These are phyloP conservation scores for Microtus pennsylvanicus DNA, from an alignment of 2,113 vertebrate species.

Conservation along the genomic window DNA sequence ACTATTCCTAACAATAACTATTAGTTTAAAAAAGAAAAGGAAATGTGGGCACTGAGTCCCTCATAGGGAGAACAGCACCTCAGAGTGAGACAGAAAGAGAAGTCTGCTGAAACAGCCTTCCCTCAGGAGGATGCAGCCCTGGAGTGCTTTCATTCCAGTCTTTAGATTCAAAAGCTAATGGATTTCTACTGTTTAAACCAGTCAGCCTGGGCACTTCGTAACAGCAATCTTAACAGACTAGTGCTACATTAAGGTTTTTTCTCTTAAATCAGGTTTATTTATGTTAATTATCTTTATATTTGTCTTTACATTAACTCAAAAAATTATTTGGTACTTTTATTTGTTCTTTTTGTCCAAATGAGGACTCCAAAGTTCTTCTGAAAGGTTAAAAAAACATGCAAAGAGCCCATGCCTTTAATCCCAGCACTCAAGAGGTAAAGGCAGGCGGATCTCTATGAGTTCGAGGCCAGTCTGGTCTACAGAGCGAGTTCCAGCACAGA, in stretches of 20 bases:
- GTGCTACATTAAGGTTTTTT: not conserved
- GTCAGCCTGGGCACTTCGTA: not conserved
- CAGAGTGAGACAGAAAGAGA: not conserved
- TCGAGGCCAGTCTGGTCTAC: not conserved
- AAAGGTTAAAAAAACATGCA: not conserved
- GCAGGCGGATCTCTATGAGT: too few species aligned
- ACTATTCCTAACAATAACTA: not conserved
- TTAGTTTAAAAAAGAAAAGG: conserved; percentile 9
- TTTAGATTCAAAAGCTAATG: not conserved
- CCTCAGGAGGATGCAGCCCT: not conserved
- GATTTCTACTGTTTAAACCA: not conserved
- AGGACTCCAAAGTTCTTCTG: not conserved
- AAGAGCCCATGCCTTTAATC: not conserved
- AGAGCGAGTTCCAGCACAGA: not conserved
- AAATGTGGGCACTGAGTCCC: not conserved
- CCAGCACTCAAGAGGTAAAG: too few species aligned
- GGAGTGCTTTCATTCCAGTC: not conserved
- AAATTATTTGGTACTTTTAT: not conserved
- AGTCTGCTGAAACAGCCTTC: not conserved
- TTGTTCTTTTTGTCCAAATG: not conserved
- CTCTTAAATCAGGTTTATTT: not conserved
- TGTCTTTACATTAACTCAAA: not conserved
- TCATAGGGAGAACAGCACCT: not conserved
- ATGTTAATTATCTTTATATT: not conserved
- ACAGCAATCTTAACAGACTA: not conserved